Evolutionary conservation across 2,797 vertebrate species (phyloP).

Genomic region (Megaceryle alcyon): DNA sequence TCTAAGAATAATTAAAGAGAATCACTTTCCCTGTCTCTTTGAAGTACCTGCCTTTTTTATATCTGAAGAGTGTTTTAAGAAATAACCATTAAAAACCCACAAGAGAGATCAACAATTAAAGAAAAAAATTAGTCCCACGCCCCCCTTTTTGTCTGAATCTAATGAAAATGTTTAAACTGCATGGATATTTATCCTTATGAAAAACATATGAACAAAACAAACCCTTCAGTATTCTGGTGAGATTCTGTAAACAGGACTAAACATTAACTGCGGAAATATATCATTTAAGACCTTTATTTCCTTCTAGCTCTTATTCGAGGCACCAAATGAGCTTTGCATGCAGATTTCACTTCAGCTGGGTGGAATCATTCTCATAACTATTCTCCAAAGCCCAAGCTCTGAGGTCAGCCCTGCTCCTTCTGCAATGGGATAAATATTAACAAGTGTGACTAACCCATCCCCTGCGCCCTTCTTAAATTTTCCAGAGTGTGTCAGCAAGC

Average conservation of each 20-base stretch:
- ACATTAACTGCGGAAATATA: constrained; percentile 55
- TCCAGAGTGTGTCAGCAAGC: constrained; percentile 54
- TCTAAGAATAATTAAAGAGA: constrained; percentile 59
- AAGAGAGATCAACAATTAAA: constrained; percentile 12
- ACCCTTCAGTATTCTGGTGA: constrained; percentile 44
- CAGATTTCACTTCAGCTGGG: constrained; percentile 64
- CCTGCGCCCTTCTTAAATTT: constrained; percentile 68
- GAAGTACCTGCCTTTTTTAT: constrained; percentile 40
- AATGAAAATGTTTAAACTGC: constrained; percentile 67
- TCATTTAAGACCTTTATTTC: constrained; percentile 67
- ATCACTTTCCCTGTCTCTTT: neutral
- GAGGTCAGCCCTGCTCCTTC: constrained; percentile 56
- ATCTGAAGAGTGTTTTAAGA: neutral
- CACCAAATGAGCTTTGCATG: constrained; percentile 57
- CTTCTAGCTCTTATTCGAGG: constrained; percentile 64
- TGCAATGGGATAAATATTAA: constrained; percentile 69
- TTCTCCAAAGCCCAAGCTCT: constrained; percentile 54
- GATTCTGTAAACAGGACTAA: constrained; percentile 69
- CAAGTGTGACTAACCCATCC: constrained; percentile 74
- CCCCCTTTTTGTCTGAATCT: constrained; percentile 50
- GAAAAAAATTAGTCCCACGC: constrained; percentile 10
- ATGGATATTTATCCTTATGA: constrained; percentile 65
- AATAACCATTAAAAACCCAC: neutral
- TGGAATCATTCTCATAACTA: constrained; percentile 53
- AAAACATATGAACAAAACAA: constrained; percentile 72